Conservation (phyloP, 2,113 vertebrate species). For the Periophthalmus modestus region DNA sequence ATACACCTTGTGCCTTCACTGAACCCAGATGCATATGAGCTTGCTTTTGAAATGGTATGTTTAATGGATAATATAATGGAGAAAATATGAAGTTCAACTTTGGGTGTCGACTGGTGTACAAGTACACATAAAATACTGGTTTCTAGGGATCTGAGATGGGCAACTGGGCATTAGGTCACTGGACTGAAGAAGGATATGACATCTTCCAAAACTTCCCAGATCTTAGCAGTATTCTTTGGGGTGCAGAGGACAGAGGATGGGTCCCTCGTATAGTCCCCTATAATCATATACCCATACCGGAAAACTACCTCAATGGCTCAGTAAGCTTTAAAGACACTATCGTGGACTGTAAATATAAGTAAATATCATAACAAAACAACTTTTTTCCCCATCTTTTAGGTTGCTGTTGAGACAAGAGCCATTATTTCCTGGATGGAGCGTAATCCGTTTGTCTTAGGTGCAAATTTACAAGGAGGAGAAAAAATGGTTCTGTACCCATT, state of each 20-base stretch:
- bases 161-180: slow-evolving; percentile 93
- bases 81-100: not conserved
- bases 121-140: not conserved
- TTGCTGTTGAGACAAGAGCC: slow-evolving; percentile 87
- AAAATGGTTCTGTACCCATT: slow-evolving; percentile 86
- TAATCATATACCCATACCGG: slow-evolving; percentile 88
- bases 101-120: too few relatives aligned
- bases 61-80: too few relatives aligned
- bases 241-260: slow-evolving; percentile 86
- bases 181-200: slow-evolving; percentile 95
- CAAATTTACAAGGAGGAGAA: slow-evolving; percentile 93
- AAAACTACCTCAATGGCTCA: slow-evolving; percentile 83
- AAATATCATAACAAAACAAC: too few relatives aligned
- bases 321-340: slow-evolving; percentile 37
- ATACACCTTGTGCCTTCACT: slow-evolving; percentile 94
- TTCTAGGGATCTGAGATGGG: slow-evolving; percentile 92
- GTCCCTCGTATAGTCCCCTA: slow-evolving; percentile 87
- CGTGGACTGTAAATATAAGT: too few relatives aligned
- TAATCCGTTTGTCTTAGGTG: slow-evolving; percentile 91
- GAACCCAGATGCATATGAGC: slow-evolving; percentile 92
- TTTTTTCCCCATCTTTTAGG: slow-evolving; percentile 62
- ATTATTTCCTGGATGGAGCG: slow-evolving; percentile 94
- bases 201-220: slow-evolving; percentile 96
- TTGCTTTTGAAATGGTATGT: slow-evolving; percentile 84
- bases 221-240: slow-evolving; percentile 89